phyloP scores from a whole-genome alignment of 2,888 invertebrate species.

The Dendrolimus houi region DNA sequence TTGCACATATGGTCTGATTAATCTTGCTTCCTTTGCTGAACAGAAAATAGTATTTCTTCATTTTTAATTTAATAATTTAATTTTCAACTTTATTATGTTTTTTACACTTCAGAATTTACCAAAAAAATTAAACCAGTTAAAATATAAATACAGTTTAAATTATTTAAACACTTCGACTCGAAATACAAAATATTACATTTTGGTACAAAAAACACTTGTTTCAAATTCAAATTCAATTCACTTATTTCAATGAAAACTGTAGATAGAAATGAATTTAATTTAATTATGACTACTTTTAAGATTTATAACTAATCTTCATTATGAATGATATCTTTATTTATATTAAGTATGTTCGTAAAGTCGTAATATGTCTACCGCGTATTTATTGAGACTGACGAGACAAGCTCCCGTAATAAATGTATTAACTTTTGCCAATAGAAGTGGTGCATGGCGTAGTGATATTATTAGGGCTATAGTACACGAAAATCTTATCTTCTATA shows the following conservation, averaged over 20 bases:
- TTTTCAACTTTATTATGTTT: too few relatives aligned
- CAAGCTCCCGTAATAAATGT: background rate
- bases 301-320: too few relatives aligned
- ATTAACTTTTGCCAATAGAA: background rate
- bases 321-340: background rate
- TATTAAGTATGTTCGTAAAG: background rate
- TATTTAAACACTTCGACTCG: background rate
- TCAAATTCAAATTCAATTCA: too few relatives aligned
- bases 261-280: too few relatives aligned
- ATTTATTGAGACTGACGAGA: background rate
- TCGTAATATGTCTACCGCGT: background rate
- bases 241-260: too few relatives aligned
- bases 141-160: background rate
- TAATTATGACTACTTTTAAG: too few relatives aligned
- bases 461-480: too few relatives aligned
- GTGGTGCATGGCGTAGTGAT: background rate
- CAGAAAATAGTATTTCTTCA: constrained; percentile 33
- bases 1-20: constrained; percentile 54
- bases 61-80: constrained; percentile 7
- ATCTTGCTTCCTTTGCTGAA: constrained; percentile 46
- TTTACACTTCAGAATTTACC: background rate
- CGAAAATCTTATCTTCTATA: too few relatives aligned
- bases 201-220: too few relatives aligned
- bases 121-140: background rate
- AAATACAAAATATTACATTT: background rate